Percentiles rank a stretch among this genome's conserved stretches.
Conservation (phyloP, 2,888 invertebrate species). For the Morpho helenor region DNA sequence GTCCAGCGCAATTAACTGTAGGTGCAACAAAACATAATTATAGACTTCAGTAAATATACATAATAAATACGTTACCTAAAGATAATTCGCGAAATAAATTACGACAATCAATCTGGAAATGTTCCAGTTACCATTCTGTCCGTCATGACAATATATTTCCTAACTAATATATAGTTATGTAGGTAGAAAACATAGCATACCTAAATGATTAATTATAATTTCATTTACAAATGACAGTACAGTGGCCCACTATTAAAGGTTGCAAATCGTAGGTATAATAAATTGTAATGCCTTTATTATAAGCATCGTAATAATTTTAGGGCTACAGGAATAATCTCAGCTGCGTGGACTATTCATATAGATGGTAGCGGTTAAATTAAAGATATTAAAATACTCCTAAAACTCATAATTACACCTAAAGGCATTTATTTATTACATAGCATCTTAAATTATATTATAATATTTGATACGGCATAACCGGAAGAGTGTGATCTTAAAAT, state of each 20-base stretch:
- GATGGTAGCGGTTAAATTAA: neutral
- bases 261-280: slow-evolving; percentile 22
- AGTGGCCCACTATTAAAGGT: slow-evolving; percentile 25
- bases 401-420: no score
- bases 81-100: no score
- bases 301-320: slow-evolving; percentile 26
- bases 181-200: slow-evolving; percentile 17
- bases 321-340: slow-evolving; percentile 19
- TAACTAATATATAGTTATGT: slow-evolving; percentile 1
- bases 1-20: no score
- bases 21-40: no score
- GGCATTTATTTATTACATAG: no score
- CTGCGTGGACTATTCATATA: slow-evolving; percentile 14
- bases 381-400: no score
- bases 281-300: slow-evolving; percentile 23
- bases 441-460: no score
- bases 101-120: no score
- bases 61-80: no score
- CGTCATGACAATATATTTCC: slow-evolving; percentile 12
- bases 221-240: slow-evolving; percentile 28
- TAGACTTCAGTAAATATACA: no score
- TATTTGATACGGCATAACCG: no score
- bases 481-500: no score
- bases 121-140: slow-evolving; percentile 3
- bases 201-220: slow-evolving; percentile 22